Conservation (phyloP, 35 echinoderm and acorn worm genomes). For the Hemicentrotus pulcherrimus region DNA sequence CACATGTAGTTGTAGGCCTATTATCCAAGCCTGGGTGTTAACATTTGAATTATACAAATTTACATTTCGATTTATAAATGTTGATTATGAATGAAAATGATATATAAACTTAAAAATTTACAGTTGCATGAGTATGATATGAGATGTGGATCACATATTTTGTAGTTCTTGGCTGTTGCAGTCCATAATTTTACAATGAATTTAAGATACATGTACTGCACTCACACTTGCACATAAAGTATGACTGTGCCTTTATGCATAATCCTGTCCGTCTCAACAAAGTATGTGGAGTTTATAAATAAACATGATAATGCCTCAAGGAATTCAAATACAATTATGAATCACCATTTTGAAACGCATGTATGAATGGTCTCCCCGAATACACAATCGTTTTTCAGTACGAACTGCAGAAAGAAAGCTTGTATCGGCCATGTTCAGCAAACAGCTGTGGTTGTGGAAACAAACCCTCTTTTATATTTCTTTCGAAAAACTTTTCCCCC, state of each 20-base stretch:
- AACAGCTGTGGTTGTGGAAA: constrained; percentile 8
- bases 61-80: too few relatives aligned
- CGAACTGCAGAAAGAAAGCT: background rate
- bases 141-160: too few relatives aligned
- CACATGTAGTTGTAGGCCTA: too few relatives aligned
- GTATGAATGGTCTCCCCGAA: background rate
- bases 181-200: too few relatives aligned
- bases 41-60: too few relatives aligned
- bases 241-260: background rate
- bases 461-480: background rate
- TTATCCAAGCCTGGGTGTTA: too few relatives aligned
- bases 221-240: too few relatives aligned
- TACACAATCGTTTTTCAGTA: background rate
- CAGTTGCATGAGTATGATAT: too few relatives aligned
- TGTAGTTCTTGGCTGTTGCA: too few relatives aligned
- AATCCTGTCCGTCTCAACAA: background rate
- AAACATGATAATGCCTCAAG: background rate
- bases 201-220: too few relatives aligned
- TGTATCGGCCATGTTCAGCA: background rate
- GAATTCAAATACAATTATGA: background rate
- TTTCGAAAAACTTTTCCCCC: background rate
- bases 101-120: too few relatives aligned
- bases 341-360: background rate
- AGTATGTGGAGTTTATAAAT: background rate
- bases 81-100: too few relatives aligned